Base-by-base conservation (phyloP, 23 tunicate genomes). In the Trididemnum clinides region DNA sequence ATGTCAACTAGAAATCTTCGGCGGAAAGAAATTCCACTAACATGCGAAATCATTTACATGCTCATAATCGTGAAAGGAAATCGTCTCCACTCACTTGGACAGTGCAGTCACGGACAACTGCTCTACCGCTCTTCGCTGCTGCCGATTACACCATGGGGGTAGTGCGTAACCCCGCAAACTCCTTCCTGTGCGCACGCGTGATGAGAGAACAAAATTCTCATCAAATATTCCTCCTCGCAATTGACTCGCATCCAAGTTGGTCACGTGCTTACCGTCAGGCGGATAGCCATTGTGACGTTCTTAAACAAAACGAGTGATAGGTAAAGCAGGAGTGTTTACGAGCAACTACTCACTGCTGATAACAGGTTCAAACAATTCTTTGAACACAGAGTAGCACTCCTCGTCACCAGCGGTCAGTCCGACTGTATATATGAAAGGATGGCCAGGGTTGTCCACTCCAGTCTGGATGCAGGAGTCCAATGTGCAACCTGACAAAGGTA, bases 371-470 rank as follows among this genome's bases (percentile, higher is more conserved):
- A 95, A 95, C 39, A 95, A 85, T 19, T 95, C 99, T 59, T 87
- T 82, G 87, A 95, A 95, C 37, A 90, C 92, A 39, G 84, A 71
- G 57, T 95, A 95, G 76, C 92, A 91, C 62, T 95, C 95, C 82
- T 95, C 99, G 79, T 95, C 99, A 5, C 99, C 99, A 18, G 99
- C 99, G 25, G 94, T 96, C 63, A 95, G 82, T 0, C 99, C 99
- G 21, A 90, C 95, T 0, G 95, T 95, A 82, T 76, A 81, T 19
- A 90, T 90, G 77, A 86, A 91, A 2, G 99, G 95, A 70, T 90
- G 99, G 19, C 99, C 99, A 22, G 95, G 92, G 76, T 90, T 95
- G 83, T 95, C 99, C 31, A 95, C 95, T 0, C 99, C 99, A 0
- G 99, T 95, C 71, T 95, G 95, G 0, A 95, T 95, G 79, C 99